Percentiles rank a stretch among this genome's conserved stretches.
Evolutionary conservation across 2,888 invertebrate genomes (phyloP).

Genomic region (Lysandra coridon): DNA sequence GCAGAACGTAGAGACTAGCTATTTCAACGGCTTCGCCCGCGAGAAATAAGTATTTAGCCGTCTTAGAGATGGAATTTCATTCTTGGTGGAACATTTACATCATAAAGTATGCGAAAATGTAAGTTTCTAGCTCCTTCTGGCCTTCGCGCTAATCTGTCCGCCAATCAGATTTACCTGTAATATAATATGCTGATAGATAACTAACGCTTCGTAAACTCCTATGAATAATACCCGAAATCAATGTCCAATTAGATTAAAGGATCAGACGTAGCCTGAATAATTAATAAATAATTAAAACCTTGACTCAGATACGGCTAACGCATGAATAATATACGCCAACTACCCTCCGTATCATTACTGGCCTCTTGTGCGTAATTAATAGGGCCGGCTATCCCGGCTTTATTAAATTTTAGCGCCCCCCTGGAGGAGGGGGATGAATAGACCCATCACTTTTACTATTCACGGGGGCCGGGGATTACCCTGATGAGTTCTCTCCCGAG

Average conservation of each 20-base stretch:
- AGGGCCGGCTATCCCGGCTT: constrained; percentile 71
- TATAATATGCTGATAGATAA: background rate
- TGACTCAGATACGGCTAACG: constrained; percentile 41
- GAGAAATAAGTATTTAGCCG: too few species aligned
- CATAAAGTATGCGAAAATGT: too few species aligned
- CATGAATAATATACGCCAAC: constrained; percentile 60
- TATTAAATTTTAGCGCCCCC: constrained; percentile 80
- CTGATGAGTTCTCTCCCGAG: constrained; percentile 72
- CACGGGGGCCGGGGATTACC: constrained; percentile 72
- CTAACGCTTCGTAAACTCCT: background rate
- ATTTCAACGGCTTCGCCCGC: too few species aligned
- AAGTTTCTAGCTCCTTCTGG: background rate
- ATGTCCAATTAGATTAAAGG: constrained; percentile 12
- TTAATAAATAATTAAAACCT: constrained; percentile 42
- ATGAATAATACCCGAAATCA: background rate
- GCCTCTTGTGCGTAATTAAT: constrained; percentile 78
- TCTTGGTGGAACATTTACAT: background rate
- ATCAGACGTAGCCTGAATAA: constrained; percentile 36
- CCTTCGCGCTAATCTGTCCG: background rate
- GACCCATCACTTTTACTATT: constrained; percentile 79
- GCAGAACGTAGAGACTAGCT: background rate
- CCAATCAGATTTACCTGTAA: background rate
- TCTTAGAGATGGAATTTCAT: background rate
- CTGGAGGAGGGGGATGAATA: constrained; percentile 59
- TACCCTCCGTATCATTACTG: constrained; percentile 59